Evolutionary conservation across 2,113 vertebrate species (phyloP).

Genomic region (Suricata suricatta): DNA sequence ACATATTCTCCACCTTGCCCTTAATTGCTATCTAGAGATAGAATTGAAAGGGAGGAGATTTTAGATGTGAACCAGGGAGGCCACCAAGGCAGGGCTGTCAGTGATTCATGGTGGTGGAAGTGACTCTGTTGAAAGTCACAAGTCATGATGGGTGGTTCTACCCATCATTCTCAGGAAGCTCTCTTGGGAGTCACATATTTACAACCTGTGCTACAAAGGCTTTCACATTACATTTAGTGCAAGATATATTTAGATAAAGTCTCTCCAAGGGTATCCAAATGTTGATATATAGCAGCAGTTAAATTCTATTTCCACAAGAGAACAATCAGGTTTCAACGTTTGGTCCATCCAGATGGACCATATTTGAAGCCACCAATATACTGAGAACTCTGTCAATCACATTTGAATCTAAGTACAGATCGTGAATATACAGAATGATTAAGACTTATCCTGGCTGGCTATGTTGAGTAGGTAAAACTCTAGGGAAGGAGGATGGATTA

Average conservation of each 20-base stretch:
- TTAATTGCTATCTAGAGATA: not conserved
- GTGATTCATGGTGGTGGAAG: not conserved
- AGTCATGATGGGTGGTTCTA: not conserved
- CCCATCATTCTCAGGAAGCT: not conserved
- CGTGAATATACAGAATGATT: not conserved
- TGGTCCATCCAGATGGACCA: not conserved
- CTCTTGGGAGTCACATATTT: not conserved
- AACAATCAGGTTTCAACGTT: not conserved
- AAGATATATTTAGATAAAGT: not conserved
- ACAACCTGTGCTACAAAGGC: not conserved
- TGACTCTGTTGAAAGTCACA: not conserved
- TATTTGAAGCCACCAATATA: not conserved
- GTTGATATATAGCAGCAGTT: not conserved
- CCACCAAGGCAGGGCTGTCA: not conserved
- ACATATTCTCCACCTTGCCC: not conserved
- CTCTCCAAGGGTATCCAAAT: not conserved
- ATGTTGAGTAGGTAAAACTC: not conserved
- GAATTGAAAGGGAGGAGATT: not conserved
- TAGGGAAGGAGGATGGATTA: not conserved
- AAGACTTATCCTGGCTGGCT: not conserved
- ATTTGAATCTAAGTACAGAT: not conserved
- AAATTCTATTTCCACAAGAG: not conserved
- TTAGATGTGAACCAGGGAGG: not conserved
- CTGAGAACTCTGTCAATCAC: not conserved
- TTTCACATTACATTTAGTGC: not conserved